These are phyloP conservation scores for Cyclina sinensis DNA, from an alignment of 1,140 invertebrate species.

Conservation along the genomic window DNA sequence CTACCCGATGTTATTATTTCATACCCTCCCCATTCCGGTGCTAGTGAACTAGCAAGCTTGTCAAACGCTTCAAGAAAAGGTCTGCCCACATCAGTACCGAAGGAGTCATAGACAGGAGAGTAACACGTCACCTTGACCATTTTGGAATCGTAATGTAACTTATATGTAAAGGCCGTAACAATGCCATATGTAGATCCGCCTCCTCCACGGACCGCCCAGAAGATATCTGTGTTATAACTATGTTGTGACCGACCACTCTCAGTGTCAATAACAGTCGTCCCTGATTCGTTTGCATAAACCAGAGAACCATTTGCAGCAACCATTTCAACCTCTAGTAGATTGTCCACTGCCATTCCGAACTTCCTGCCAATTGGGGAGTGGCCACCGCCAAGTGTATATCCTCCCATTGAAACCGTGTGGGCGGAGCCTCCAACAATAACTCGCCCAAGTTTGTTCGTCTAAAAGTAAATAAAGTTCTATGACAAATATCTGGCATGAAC, in stretches of 20 bases:
- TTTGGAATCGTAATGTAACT: constrained; percentile 69
- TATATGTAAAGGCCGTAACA: constrained; percentile 70
- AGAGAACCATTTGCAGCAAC: constrained; percentile 72
- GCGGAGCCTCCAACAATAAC: constrained; percentile 72
- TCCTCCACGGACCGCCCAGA: constrained; percentile 80
- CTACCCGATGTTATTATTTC: neutral
- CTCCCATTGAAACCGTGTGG: constrained; percentile 73
- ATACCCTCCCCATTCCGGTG: constrained; percentile 66
- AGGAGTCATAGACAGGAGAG: neutral
- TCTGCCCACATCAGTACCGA: neutral
- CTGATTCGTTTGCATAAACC: constrained; percentile 20
- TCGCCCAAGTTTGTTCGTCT: constrained; percentile 61
- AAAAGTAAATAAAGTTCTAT: constrained; percentile 29
- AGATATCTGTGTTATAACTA: constrained; percentile 70
- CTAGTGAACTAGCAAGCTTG: constrained; percentile 13
- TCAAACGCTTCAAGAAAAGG: constrained; percentile 43
- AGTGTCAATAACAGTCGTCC: neutral
- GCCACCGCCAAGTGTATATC: constrained; percentile 78
- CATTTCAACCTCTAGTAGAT: constrained; percentile 73
- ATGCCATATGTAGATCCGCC: constrained; percentile 78
- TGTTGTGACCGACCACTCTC: neutral
- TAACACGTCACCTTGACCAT: constrained; percentile 32
- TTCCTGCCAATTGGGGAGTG: constrained; percentile 72
- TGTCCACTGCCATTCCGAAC: constrained; percentile 77
- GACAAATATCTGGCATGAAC: neutral